Conservation (phyloP, 2,113 vertebrate genomes). For the Gadus chalcogrammus region DNA sequence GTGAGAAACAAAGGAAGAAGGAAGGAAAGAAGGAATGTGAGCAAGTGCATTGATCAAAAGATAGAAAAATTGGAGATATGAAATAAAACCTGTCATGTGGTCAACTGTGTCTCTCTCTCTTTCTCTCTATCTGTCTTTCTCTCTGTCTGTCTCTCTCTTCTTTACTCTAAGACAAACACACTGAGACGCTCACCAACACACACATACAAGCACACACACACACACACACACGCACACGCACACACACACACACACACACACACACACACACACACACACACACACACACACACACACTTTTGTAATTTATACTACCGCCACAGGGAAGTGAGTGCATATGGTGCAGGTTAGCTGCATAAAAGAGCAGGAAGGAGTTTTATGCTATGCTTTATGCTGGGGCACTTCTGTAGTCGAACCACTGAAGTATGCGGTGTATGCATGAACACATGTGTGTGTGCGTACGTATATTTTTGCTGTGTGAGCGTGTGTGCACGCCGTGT, state of each 20-base stretch:
- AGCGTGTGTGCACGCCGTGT: neutral
- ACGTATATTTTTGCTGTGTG: conserved; percentile 4
- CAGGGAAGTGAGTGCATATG: neutral
- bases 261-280: neutral
- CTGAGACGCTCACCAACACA: neutral
- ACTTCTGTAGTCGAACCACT: no score
- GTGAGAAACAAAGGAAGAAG: neutral
- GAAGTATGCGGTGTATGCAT: neutral
- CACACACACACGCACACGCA: neutral
- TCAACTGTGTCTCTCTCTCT: no score
- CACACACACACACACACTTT: neutral
- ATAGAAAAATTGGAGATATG: neutral
- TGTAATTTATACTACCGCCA: neutral
- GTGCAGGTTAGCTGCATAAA: neutral
- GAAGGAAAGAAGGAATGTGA: neutral
- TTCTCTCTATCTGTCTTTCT: no score
- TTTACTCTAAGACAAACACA: neutral
- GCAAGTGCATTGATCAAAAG: neutral
- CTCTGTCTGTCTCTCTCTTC: neutral
- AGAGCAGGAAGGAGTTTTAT: neutral
- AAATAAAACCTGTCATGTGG: no score
- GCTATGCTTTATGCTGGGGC: neutral
- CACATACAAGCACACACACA: neutral
- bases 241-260: neutral
- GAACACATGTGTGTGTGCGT: conserved; percentile 5